Evolutionary conservation across 2,797 vertebrate species (phyloP).

Genomic region (Megaceryle alcyon): DNA sequence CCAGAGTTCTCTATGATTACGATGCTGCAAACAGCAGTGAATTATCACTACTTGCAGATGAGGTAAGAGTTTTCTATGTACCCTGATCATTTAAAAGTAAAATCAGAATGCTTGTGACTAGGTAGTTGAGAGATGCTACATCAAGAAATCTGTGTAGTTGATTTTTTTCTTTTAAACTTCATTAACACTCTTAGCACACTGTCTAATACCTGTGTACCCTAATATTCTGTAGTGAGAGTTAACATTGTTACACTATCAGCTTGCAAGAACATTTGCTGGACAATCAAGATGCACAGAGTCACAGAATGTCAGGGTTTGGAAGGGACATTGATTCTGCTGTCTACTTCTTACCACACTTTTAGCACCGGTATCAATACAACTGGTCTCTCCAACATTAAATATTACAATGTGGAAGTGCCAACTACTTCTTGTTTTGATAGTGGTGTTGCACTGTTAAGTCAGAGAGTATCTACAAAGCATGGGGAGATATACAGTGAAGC

Average conservation of each 20-base stretch:
- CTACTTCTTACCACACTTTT: not conserved
- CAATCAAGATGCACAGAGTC: not conserved
- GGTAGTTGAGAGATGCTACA: not conserved
- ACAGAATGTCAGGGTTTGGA: no score
- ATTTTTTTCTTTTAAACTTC: not conserved
- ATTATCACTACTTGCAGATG: conserved; percentile 95
- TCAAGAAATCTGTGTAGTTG: not conserved
- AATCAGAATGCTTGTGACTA: not conserved
- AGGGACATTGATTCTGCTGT: not conserved
- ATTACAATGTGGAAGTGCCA: not conserved
- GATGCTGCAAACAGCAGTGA: conserved; percentile 97
- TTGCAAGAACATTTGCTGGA: not conserved
- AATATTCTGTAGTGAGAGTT: not conserved
- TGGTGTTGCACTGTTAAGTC: not conserved
- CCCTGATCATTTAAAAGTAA: not conserved
- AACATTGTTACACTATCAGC: not conserved
- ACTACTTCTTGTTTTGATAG: not conserved
- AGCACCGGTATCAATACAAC: not conserved
- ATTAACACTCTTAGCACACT: not conserved
- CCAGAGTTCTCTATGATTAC: conserved; percentile 97
- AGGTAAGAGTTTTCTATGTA: conserved; percentile 81
- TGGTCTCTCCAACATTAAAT: not conserved
- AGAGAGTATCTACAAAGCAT: not conserved
- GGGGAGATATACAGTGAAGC: not conserved
- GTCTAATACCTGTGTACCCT: not conserved